phyloP scores from a whole-genome alignment of 2,888 invertebrate species.

The Antheraea assamensis region DNA sequence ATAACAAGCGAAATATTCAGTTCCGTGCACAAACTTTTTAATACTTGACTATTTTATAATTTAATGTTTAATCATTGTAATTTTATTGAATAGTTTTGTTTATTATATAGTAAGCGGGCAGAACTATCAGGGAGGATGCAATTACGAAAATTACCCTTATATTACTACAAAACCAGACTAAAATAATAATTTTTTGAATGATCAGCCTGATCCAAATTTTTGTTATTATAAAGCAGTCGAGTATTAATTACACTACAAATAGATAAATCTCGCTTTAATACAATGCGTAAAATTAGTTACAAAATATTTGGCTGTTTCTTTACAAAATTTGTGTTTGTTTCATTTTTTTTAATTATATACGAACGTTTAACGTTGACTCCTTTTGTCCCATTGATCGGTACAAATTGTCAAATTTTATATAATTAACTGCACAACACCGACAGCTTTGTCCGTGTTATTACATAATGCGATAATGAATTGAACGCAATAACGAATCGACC shows the following conservation, averaged over 20 bases:
- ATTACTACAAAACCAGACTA: no score
- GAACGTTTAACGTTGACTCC: background rate
- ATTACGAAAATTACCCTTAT: background rate
- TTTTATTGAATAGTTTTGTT: no score
- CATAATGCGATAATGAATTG: background rate
- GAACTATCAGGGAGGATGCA: background rate
- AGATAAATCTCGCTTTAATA: conserved; percentile 50
- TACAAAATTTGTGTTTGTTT: conserved; percentile 39
- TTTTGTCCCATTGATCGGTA: no score
- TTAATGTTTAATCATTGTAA: background rate
- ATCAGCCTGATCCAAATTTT: background rate
- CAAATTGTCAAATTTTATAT: no score
- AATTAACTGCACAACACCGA: no score
- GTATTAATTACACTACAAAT: conserved; percentile 3
- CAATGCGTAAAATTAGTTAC: conserved; percentile 53
- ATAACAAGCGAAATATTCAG: conserved; percentile 1
- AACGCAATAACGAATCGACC: background rate
- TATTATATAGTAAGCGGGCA: no score
- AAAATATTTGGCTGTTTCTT: conserved; percentile 60
- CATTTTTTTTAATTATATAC: background rate
- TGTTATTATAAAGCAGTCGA: background rate
- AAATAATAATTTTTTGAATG: no score
- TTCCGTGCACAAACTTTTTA: conserved; percentile 2
- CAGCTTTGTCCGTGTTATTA: background rate
- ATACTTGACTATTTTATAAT: background rate